Conservation (phyloP, 2,888 invertebrate species). For the Nomada fucata region DNA sequence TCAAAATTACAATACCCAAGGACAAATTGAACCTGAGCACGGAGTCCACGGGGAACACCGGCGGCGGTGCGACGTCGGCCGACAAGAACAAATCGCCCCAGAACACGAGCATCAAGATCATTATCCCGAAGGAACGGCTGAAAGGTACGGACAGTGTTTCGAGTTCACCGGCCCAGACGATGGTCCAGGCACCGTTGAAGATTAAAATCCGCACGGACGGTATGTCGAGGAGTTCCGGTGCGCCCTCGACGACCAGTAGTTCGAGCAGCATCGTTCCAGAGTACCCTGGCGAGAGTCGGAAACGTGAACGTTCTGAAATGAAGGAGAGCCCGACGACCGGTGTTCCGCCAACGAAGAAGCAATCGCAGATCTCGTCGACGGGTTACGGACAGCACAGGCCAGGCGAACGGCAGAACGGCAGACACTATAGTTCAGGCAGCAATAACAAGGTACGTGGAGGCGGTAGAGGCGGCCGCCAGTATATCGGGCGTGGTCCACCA, state of each 20-base stretch:
- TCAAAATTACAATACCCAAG: slow-evolving; percentile 87
- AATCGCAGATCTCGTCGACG: slow-evolving; percentile 59
- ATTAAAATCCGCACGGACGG: slow-evolving; percentile 93
- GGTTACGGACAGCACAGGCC: slow-evolving; percentile 72
- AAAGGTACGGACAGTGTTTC: slow-evolving; percentile 85
- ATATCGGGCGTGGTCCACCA: slow-evolving; percentile 76
- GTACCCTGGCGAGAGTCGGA: slow-evolving; percentile 73
- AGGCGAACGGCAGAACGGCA: slow-evolving; percentile 81
- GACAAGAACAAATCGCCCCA: slow-evolving; percentile 69
- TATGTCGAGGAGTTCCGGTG: slow-evolving; percentile 84
- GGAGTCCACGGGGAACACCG: slow-evolving; percentile 71
- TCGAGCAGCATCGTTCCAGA: slow-evolving; percentile 64
- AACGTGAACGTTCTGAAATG: slow-evolving; percentile 81
- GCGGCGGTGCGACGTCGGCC: slow-evolving; percentile 13
- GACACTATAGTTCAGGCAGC: slow-evolving; percentile 80
- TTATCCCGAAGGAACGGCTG: slow-evolving; percentile 91
- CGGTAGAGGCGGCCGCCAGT: slow-evolving; percentile 77
- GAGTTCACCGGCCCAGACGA: slow-evolving; percentile 76
- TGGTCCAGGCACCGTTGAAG: slow-evolving; percentile 85
- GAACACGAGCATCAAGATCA: slow-evolving; percentile 89
- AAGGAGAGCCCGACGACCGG: slow-evolving; percentile 81
- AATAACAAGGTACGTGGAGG: slow-evolving; percentile 84
- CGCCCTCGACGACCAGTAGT: slow-evolving; percentile 68
- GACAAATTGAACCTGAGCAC: slow-evolving; percentile 85
- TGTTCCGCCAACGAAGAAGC: slow-evolving; percentile 70